A percentile compares a stretch with the other conserved stretches of the same genome.
phyloP scores from a whole-genome alignment of 1,140 invertebrate genomes.

The Dinoponera quadriceps region DNA sequence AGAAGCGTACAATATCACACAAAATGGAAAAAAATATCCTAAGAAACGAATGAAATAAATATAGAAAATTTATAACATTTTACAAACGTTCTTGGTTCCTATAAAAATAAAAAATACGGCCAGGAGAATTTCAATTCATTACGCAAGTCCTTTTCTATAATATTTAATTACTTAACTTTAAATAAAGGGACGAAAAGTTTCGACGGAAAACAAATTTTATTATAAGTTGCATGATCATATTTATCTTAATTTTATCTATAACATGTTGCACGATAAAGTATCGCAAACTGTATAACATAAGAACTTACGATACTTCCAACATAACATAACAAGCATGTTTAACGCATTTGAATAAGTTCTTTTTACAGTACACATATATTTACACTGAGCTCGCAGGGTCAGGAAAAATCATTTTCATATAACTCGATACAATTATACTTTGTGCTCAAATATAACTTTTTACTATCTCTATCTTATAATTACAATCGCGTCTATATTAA shows the following conservation, averaged over 20 bases:
- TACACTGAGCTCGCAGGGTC: slow-evolving; percentile 62
- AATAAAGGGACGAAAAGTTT: slow-evolving; percentile 24
- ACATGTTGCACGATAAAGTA: slow-evolving; percentile 55
- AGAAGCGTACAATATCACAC: too few species aligned
- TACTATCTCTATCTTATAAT: slow-evolving; percentile 48
- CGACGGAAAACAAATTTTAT: slow-evolving; percentile 52
- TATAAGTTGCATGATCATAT: slow-evolving; percentile 64
- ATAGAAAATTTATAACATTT: too few species aligned
- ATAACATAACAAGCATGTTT: slow-evolving; percentile 61
- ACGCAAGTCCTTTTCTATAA: not conserved
- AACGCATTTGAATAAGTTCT: slow-evolving; percentile 50
- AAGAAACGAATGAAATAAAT: too few species aligned
- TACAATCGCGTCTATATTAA: slow-evolving; percentile 46
- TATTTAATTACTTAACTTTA: slow-evolving; percentile 2
- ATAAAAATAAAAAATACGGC: too few species aligned
- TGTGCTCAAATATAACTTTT: slow-evolving; percentile 58
- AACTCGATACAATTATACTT: slow-evolving; percentile 56
- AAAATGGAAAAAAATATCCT: too few species aligned
- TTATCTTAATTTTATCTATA: slow-evolving; percentile 36
- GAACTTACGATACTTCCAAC: slow-evolving; percentile 41
- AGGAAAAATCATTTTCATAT: slow-evolving; percentile 57
- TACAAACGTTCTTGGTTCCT: too few species aligned
- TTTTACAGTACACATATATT: slow-evolving; percentile 71
- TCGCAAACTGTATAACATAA: slow-evolving; percentile 49
- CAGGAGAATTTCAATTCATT: too few species aligned